Percentiles rank a stretch among this genome's conserved stretches.
Evolutionary conservation across 2,113 vertebrate genomes (phyloP).

Genomic region (Xiphophorus hellerii): DNA sequence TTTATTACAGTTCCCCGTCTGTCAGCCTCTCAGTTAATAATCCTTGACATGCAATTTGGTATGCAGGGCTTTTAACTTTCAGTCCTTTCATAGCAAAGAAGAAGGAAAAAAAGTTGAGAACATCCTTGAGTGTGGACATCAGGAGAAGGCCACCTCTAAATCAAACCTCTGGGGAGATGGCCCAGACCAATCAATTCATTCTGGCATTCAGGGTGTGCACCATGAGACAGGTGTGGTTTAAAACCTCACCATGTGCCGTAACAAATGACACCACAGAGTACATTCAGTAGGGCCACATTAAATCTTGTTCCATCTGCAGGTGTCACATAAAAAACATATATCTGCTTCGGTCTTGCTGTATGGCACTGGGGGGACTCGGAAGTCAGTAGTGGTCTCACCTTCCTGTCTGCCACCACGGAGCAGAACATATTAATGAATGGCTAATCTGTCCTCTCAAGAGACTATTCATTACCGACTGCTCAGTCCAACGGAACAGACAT

Average conservation of each 20-base stretch:
- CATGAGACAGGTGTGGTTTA: slow-evolving; percentile 53
- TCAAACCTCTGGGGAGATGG: slow-evolving; percentile 37
- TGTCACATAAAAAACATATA: slow-evolving; percentile 29
- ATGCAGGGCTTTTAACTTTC: slow-evolving; percentile 34
- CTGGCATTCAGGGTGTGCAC: slow-evolving; percentile 51
- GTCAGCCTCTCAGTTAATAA: slow-evolving; percentile 19
- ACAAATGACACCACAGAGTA: slow-evolving; percentile 35
- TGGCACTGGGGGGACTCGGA: slow-evolving; percentile 27
- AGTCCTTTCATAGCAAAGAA: slow-evolving; percentile 31
- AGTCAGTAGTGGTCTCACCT: slow-evolving; percentile 19
- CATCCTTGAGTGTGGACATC: slow-evolving; percentile 42
- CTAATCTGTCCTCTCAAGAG: slow-evolving; percentile 50
- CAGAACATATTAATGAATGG: slow-evolving; percentile 47
- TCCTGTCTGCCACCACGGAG: slow-evolving; percentile 41
- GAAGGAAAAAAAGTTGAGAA: slow-evolving; percentile 2
- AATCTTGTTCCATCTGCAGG: slow-evolving; percentile 40
- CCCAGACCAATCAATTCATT: slow-evolving; percentile 44
- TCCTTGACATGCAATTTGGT: slow-evolving; percentile 17
- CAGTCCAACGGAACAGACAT: slow-evolving; percentile 32
- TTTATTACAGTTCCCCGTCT: background rate
- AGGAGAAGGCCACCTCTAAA: slow-evolving; percentile 58
- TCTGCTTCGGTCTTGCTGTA: slow-evolving; percentile 43
- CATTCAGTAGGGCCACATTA: slow-evolving; percentile 38
- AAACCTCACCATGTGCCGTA: slow-evolving; percentile 24
- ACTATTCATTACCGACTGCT: slow-evolving; percentile 36